Percentiles rank a stretch among this genome's conserved stretches.
phyloP scores from a whole-genome alignment of 2,113 vertebrate species.

The Aleadryas rufinucha region DNA sequence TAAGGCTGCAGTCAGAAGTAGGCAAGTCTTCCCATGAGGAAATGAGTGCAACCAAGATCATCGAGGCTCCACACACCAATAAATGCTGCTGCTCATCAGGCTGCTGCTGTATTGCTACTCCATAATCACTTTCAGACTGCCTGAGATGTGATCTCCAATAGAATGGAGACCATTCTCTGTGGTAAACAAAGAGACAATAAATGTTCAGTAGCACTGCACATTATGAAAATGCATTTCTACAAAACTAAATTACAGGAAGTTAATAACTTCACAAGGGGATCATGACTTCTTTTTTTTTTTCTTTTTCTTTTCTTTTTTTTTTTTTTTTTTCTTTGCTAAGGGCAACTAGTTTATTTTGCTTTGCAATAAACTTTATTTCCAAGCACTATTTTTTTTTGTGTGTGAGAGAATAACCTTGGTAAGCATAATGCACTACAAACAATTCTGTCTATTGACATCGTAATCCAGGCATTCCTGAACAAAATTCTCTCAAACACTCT shows the following conservation, averaged over 20 bases:
- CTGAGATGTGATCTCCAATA: background rate
- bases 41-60: background rate
- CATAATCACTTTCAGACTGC: background rate
- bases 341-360: background rate
- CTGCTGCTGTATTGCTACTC: background rate
- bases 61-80: background rate
- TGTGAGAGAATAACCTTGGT: background rate
- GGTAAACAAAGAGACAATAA: background rate
- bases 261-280: constrained; percentile 37
- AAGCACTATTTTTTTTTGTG: background rate
- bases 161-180: background rate
- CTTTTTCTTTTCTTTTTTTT: background rate
- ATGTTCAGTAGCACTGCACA: background rate
- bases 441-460: background rate
- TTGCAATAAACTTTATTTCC: background rate
- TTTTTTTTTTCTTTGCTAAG: background rate
- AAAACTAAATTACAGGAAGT: background rate
- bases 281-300: background rate
- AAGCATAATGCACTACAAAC: background rate
- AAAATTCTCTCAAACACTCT: background rate
- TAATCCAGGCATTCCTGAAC: background rate
- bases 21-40: background rate
- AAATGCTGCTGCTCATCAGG: background rate
- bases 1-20: background rate
- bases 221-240: constrained; percentile 3